Evolutionary conservation across 2,888 invertebrate species (phyloP).

Genomic region (Oligia latruncula): DNA sequence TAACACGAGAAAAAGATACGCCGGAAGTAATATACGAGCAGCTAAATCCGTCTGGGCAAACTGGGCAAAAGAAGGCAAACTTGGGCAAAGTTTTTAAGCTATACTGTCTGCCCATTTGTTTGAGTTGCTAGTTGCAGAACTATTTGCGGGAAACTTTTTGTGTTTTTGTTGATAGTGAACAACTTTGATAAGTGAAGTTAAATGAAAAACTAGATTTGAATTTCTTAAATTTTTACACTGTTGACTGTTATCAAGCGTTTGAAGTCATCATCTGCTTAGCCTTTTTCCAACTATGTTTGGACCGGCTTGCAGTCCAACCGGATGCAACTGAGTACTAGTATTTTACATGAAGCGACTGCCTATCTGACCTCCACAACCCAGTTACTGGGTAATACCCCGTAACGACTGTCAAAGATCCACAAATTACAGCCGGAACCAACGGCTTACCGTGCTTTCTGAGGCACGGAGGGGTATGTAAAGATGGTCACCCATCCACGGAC

Average conservation of each 20-base stretch:
- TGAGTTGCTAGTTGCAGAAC: slow-evolving; percentile 38
- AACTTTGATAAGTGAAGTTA: neutral
- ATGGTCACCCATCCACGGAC: no score
- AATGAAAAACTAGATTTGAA: neutral
- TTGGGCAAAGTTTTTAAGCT: slow-evolving; percentile 59
- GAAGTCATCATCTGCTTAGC: no score
- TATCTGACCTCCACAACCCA: no score
- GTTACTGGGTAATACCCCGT: no score
- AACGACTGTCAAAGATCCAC: no score
- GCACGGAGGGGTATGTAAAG: no score
- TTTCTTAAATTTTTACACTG: neutral
- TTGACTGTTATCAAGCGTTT: neutral
- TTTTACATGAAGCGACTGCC: no score
- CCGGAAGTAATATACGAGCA: slow-evolving; percentile 51
- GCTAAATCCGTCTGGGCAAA: slow-evolving; percentile 51
- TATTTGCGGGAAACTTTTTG: slow-evolving; percentile 38
- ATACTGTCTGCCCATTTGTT: slow-evolving; percentile 51
- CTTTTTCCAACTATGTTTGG: no score
- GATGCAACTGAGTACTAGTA: no score
- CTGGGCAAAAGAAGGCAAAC: slow-evolving; percentile 25
- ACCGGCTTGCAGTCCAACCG: no score
- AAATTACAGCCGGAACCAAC: no score
- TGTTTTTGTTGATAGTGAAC: slow-evolving; percentile 17
- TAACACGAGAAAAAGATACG: slow-evolving; percentile 42
- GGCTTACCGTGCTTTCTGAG: no score